Evolutionary conservation across 2,113 vertebrate genomes (phyloP), one percentile per base, ranked within the genome.

Genomic region (Nyctibius bracteatus): DNA sequence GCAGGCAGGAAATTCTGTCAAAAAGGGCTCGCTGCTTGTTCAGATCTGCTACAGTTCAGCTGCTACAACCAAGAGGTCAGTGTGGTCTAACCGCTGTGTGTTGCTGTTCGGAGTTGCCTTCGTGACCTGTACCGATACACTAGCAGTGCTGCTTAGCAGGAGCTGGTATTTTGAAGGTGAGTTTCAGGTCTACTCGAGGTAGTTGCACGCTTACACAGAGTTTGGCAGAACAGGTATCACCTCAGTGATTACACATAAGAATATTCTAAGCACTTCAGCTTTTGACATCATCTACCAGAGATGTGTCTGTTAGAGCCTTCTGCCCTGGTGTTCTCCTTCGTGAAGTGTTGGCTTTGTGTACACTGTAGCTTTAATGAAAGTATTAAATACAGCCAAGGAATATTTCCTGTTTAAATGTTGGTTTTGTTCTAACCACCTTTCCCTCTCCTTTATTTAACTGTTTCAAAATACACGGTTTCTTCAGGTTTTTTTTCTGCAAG

Each of bases 51-150:
- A 1, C 19, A 21, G 22, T 31, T 77, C 25, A 51, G 54, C 20
- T 81, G 22, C 49, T 31, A 1, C 1, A 57, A 49, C 63, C 14
- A 9, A 9, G 21, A 46, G 9, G 14, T 78, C 52, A 14, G 8
- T 4, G 7, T 27, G 30, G 27, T 44, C 23, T 61, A 41, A 52
- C 8, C 24, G 4, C 25, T 5, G 5, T 4, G 3, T 6, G 2
- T 6, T 62, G 31, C 23, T 39, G 6, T 27, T 31, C 0, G 0
- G 22, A 33, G 17, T 5, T 41, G 19, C 3, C 23, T 77, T 65
- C 0, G 0, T 66, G 59, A 49, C 27, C 14, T 8, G 7, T 9
- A 3, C 31, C 30, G 35, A 10, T 28, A 15, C 7, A 9, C 7
- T 25, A 52, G 55, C 27, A 14, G 51, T 21, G 16, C 37, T 71